Percentiles rank a stretch among this genome's conserved stretches.
phyloP scores from a whole-genome alignment of 2,797 vertebrate species.

The Echiichthys vipera region DNA sequence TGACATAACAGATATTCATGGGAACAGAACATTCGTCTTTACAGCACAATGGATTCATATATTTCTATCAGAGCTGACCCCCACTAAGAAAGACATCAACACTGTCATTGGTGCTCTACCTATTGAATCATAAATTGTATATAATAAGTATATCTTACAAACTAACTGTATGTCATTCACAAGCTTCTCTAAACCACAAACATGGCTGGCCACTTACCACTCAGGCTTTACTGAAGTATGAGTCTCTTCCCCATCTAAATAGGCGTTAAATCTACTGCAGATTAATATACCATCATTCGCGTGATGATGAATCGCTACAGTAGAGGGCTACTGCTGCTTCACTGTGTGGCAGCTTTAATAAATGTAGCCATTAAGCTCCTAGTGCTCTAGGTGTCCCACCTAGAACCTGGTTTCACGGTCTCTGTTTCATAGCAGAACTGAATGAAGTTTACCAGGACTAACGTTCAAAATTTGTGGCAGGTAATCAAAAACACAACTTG shows the following conservation, averaged over 20 bases:
- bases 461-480: slow-evolving; percentile 8
- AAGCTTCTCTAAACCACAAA: slow-evolving; percentile 41
- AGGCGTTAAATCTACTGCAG: slow-evolving; percentile 74
- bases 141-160: slow-evolving; percentile 11
- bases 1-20: background rate
- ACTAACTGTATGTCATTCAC: slow-evolving; percentile 21
- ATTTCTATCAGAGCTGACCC: background rate
- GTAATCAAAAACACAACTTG: slow-evolving; percentile 24
- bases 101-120: background rate
- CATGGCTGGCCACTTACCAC: slow-evolving; percentile 31
- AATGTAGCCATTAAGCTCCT: slow-evolving; percentile 81
- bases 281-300: slow-evolving; percentile 78
- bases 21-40: too few species aligned
- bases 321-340: slow-evolving; percentile 71
- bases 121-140: background rate
- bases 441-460: slow-evolving; percentile 33
- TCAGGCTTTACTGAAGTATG: slow-evolving; percentile 37
- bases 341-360: slow-evolving; percentile 79
- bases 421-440: slow-evolving; percentile 37
- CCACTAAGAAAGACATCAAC: slow-evolving; percentile 10
- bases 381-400: slow-evolving; percentile 72
- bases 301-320: slow-evolving; percentile 75
- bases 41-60: background rate
- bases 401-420: slow-evolving; percentile 65
- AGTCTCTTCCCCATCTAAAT: slow-evolving; percentile 60